Base-by-base conservation (phyloP, 2,113 vertebrate genomes). In the Elachura formosa region DNA sequence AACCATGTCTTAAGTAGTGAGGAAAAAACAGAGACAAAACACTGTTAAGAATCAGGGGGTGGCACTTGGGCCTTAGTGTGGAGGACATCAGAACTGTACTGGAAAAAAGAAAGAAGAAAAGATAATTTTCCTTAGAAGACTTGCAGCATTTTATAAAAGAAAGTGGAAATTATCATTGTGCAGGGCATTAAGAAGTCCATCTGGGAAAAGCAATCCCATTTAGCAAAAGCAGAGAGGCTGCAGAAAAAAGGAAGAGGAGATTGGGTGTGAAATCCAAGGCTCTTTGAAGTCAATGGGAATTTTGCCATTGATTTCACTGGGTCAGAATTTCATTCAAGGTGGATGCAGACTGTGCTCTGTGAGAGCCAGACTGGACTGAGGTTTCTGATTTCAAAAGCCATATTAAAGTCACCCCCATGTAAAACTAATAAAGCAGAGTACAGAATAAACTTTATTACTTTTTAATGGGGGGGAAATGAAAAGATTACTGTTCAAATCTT, bases 281-380 rank as follows among this genome's bases (percentile, higher is more conserved):
- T 23, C 79, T 94, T 93, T 94, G 86, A 94, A 93, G 93, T 94
- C 86, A 93, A 84, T 58, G 89, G 84, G 89, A 95, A 89, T 84
- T 84, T 34, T 96, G 69, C 36, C 89, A 94, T 41, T 19, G 52
- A 93, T 94, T 93, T 94, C 76, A 43, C 61, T 68, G 77, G 89
- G 93, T 84, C 91, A 91, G 77, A 56, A 72, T 87, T 87, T 68
- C 83, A 67, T 2, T 4, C 56, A 13, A 74, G 80, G 75, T 79
- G 92, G 84, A 34, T 38, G 67, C 61, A 94, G 28, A 4, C 45
- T 63, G 49, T 69, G 86, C 80, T 84, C 69, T 89, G 43, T 38
- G 61, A 92, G 80, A 72, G 6, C 38, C 56, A 36, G 3, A 64
- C 0, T 64, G 89, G 71, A 75, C 9, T 61, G 26, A 45, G 61